These are phyloP conservation scores for Periophthalmus magnuspinnatus DNA, from an alignment of 2,797 vertebrate genomes.

Conservation along the genomic window DNA sequence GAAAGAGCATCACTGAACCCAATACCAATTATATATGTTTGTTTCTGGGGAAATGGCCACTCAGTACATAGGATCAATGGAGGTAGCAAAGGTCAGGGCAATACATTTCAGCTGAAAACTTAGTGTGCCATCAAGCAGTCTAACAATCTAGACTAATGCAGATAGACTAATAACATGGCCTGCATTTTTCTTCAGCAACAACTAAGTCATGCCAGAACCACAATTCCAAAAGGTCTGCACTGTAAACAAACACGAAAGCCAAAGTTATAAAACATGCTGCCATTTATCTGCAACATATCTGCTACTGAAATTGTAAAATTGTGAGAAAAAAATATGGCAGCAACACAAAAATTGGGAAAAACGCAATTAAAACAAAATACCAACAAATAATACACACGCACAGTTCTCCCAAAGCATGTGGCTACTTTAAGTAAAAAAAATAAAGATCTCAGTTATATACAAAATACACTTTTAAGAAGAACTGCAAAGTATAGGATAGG, in stretches of 20 bases:
- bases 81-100: conserved; percentile 78
- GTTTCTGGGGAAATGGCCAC: conserved; percentile 79
- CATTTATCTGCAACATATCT: neutral
- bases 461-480: neutral
- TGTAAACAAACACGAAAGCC: neutral
- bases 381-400: neutral
- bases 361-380: neutral
- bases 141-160: conserved; percentile 33
- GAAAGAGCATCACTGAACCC: conserved; percentile 78
- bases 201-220: neutral
- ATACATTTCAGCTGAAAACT: conserved; percentile 76
- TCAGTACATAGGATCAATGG: conserved; percentile 78
- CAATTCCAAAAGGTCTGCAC: neutral
- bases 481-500: neutral
- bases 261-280: neutral
- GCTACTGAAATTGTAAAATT: neutral
- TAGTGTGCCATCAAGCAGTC: conserved; percentile 55
- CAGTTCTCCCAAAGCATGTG: neutral
- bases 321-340: neutral
- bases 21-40: conserved; percentile 83
- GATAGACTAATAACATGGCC: neutral
- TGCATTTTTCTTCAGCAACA: neutral
- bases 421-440: neutral
- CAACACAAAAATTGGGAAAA: neutral
- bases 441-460: neutral